Evolutionary conservation across 2,113 vertebrate species (phyloP), one percentile per base, ranked within the genome.

Genomic region (Erinaceus europaeus): DNA sequence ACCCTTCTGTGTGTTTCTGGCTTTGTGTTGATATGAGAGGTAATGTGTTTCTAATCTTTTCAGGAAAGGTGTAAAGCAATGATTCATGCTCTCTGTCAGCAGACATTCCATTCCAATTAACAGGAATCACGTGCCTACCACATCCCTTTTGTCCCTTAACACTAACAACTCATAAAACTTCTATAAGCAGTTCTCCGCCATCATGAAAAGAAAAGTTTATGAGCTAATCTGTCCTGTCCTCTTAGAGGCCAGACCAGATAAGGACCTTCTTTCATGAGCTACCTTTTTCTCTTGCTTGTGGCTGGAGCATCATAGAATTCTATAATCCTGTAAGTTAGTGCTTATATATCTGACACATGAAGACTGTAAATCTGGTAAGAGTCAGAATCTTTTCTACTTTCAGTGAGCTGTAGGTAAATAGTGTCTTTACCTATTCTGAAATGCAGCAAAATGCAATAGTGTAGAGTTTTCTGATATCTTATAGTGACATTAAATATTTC

Each of bases 11-110:
- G n/a, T 86, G 64, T 79, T 68, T 84, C 15, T 59, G 53, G 79
- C 52, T 57, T 69, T 69, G 55, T 79, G 73, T 69, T 75, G 11
- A 3, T 32, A 23, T 34, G 40, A 87, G 65, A 65, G 32, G 77
- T 86, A 34, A 68, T 79, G 1, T 69, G n/a, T 87, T 83, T 69
- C 73, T 64, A 36, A 62, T 42, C 82, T 89, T 90, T 68, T 87
- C 83, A 87, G 73, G 36, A 84, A 71, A 57, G 48, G 74, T 57
- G 44, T 64, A 75, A 84, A 71, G 74, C 86, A 74, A 36, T 87
- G 78, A 90, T 84, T 86, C 77, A 83, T 64, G 23, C 36, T 40
- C 36, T 78, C 20, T 72, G 34, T 42, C 21, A 21, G 52, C 42
- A 86, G 67, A 55, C 59, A n/a, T 82, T 79, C 82, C 61, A 62